phyloP scores from a whole-genome alignment of 2,888 invertebrate species.

The Anagyrus pseudococci region DNA sequence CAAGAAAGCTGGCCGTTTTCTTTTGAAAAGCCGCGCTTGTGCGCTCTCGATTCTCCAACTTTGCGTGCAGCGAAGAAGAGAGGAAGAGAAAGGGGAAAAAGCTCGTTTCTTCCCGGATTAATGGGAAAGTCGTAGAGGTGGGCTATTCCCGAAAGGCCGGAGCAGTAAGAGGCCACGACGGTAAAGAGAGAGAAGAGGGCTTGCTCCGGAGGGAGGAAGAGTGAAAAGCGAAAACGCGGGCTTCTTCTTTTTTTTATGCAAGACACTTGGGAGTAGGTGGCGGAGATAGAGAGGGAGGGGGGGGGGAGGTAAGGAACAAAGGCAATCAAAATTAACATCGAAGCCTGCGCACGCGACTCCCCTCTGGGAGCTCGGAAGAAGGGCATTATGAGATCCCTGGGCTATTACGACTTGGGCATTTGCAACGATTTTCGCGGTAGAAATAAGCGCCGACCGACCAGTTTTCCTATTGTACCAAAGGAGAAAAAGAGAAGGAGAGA shows the following conservation, averaged over 20 bases:
- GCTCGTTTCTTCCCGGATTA: constrained; percentile 33
- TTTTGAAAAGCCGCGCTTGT: too few species aligned
- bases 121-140: constrained; percentile 31
- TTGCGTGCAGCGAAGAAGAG: not conserved
- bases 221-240: not conserved
- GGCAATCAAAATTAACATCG: constrained; percentile 37
- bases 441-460: constrained; percentile 2
- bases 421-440: constrained; percentile 28
- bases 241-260: constrained; percentile 4
- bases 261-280: too few species aligned
- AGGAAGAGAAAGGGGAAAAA: not conserved
- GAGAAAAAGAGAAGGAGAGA: not conserved
- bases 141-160: not conserved
- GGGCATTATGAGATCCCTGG: constrained; percentile 18
- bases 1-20: too few species aligned
- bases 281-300: too few species aligned
- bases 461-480: not conserved
- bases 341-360: not conserved
- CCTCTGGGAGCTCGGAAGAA: not conserved
- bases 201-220: not conserved
- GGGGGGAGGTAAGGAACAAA: too few species aligned
- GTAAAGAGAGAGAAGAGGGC: not conserved
- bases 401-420: constrained; percentile 25
- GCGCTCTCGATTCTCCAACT: not conserved
- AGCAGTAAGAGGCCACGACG: not conserved